These are phyloP conservation scores for Rhagoletis pomonella DNA, from an alignment of 1,140 invertebrate genomes.

Conservation along the genomic window DNA sequence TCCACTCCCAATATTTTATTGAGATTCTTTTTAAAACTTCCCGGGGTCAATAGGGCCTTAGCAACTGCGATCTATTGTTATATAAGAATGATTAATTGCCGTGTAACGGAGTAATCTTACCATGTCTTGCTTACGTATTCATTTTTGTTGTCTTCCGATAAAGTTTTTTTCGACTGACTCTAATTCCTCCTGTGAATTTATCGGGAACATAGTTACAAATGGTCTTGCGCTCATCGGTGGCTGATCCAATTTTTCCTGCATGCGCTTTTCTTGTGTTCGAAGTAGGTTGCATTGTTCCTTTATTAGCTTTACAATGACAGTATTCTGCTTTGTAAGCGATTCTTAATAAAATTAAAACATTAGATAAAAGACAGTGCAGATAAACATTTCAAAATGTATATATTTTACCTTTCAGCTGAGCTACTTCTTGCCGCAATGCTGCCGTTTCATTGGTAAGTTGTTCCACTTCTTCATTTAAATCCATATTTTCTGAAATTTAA, in stretches of 20 bases:
- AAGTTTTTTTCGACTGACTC: neutral
- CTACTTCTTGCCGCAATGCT: conserved; percentile 16
- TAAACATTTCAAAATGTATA: too few relatives aligned
- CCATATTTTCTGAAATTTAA: conserved; percentile 51
- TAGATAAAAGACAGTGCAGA: too few relatives aligned
- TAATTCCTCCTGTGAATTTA: conserved; percentile 34
- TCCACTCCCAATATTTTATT: conserved; percentile 19
- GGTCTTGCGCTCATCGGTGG: neutral
- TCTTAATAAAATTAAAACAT: neutral
- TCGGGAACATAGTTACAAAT: neutral
- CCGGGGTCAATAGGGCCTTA: neutral
- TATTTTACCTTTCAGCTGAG: conserved; percentile 26
- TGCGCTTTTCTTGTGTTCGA: neutral
- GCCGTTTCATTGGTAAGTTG: conserved; percentile 28
- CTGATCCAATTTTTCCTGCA: neutral
- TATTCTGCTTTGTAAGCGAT: conserved; percentile 19
- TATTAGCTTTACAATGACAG: neutral
- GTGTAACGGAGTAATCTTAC: too few relatives aligned
- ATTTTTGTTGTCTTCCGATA: neutral
- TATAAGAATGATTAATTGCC: neutral
- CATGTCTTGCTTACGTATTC: conserved; percentile 5
- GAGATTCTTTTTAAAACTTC: conserved; percentile 48
- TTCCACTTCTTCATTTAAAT: conserved; percentile 42
- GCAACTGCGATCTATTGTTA: neutral
- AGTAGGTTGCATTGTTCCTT: conserved; percentile 4